phyloP scores from a whole-genome alignment of 2,888 invertebrate genomes.

The Coremacera marginata region DNA sequence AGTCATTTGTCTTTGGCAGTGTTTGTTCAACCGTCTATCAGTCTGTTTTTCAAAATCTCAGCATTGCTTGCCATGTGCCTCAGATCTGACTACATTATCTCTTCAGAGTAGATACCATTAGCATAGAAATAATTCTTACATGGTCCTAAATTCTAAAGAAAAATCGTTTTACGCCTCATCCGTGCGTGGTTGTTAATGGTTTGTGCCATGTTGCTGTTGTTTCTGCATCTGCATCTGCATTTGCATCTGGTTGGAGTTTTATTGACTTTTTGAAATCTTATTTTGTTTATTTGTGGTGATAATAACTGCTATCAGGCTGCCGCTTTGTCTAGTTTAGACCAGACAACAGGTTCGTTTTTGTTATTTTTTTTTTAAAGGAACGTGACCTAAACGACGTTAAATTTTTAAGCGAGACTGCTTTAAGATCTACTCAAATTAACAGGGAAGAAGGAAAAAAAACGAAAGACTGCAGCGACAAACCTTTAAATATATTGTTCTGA shows the following conservation, averaged over 20 bases:
- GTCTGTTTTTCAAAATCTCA: slow-evolving; percentile 2
- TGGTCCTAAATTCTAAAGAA: slow-evolving; percentile 11
- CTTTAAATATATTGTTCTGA: neutral
- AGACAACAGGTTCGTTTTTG: too few species aligned
- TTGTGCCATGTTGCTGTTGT: slow-evolving; percentile 35
- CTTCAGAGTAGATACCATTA: slow-evolving; percentile 36
- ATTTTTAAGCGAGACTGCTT: too few species aligned
- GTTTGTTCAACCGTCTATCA: neutral
- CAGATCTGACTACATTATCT: neutral
- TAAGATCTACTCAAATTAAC: too few species aligned
- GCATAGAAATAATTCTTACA: slow-evolving; percentile 27
- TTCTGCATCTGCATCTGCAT: slow-evolving; percentile 22
- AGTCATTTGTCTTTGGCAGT: neutral
- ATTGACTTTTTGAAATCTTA: slow-evolving; percentile 17
- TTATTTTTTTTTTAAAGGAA: too few species aligned
- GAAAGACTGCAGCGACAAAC: slow-evolving; percentile 20
- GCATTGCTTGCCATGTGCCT: neutral
- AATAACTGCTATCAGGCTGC: neutral
- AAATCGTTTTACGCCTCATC: slow-evolving; percentile 33
- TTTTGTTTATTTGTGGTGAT: neutral
- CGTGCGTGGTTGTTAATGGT: slow-evolving; percentile 8
- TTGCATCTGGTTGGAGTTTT: slow-evolving; percentile 1
- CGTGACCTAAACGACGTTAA: too few species aligned
- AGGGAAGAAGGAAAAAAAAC: neutral
- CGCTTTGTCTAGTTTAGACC: slow-evolving; percentile 3